These are phyloP conservation scores for Danionella cerebrum DNA, from an alignment of 2,113 vertebrate genomes.

Conservation along the genomic window DNA sequence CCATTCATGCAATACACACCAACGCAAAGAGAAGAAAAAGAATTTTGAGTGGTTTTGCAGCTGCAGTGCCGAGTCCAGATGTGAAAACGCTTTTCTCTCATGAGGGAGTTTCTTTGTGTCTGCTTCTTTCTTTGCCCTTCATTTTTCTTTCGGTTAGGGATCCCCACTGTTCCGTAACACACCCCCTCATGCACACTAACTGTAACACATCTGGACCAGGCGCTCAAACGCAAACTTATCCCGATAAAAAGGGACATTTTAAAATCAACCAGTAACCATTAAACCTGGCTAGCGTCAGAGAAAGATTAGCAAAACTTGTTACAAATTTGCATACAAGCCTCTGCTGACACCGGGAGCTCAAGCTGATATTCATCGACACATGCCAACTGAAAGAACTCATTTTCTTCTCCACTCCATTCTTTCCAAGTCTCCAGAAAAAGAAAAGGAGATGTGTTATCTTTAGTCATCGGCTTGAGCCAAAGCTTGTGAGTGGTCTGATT, in stretches of 20 bases:
- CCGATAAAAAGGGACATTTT: not conserved
- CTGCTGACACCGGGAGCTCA: not conserved
- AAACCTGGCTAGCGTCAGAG: not conserved
- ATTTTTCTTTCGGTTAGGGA: slow-evolving; percentile 50
- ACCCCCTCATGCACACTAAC: slow-evolving; percentile 47
- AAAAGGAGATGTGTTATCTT: slow-evolving; percentile 14
- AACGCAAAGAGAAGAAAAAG: not conserved
- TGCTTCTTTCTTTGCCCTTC: slow-evolving; percentile 55
- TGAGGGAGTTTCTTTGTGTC: slow-evolving; percentile 71
- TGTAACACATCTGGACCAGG: not conserved
- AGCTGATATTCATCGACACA: not conserved
- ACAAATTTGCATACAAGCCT: slow-evolving; percentile 21
- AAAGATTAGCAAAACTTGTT: no score
- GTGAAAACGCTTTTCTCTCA: slow-evolving; percentile 67
- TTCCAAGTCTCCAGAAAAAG: not conserved
- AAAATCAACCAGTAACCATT: not conserved
- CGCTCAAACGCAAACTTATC: not conserved
- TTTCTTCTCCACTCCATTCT: not conserved
- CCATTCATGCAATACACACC: slow-evolving; percentile 1
- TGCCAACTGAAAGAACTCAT: slow-evolving; percentile 18
- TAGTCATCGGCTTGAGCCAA: slow-evolving; percentile 4
- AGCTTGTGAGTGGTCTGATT: slow-evolving; percentile 36
- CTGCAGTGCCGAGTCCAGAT: slow-evolving; percentile 64
- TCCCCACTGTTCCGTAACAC: slow-evolving; percentile 63
- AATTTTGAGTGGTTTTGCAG: slow-evolving; percentile 32